phyloP scores from a whole-genome alignment of 2,888 invertebrate species.

The Cheilosia vulpina region DNA sequence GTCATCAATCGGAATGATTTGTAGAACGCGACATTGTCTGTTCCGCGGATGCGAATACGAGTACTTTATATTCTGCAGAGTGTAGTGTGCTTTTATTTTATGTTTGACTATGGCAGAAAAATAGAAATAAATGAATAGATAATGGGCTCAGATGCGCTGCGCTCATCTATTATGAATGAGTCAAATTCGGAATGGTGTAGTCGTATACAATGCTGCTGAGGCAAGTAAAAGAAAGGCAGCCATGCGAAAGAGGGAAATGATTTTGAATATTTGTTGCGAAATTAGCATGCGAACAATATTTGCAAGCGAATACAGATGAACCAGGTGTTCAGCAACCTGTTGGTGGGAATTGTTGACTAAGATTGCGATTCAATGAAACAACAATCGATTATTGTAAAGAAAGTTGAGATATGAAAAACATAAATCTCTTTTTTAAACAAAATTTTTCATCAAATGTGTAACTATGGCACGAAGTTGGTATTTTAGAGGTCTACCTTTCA shows the following conservation, averaged over 20 bases:
- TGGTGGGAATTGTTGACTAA: too few relatives aligned
- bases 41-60: conserved; percentile 11
- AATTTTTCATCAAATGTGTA: too few relatives aligned
- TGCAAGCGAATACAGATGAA: not conserved
- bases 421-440: too few relatives aligned
- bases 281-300: conserved; percentile 45
- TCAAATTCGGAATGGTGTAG: conserved; percentile 45
- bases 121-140: conserved; percentile 67
- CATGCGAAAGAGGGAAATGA: conserved; percentile 1
- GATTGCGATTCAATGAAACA: too few relatives aligned
- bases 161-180: conserved; percentile 65
- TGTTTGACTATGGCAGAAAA: conserved; percentile 18
- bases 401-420: too few relatives aligned
- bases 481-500: too few relatives aligned
- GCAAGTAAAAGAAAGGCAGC: not conserved
- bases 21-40: conserved; percentile 19
- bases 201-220: not conserved
- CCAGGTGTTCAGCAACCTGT: conserved; percentile 1
- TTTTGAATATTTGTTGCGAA: conserved; percentile 42
- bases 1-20: conserved; percentile 44
- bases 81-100: conserved; percentile 20
- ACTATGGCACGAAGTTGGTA: too few relatives aligned
- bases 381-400: too few relatives aligned
- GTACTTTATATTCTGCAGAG: conserved; percentile 50
- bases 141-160: conserved; percentile 57